Evolutionary conservation across 2,113 vertebrate genomes (phyloP), one percentile per base, ranked within the genome.

Genomic region (Etheostoma spectabile): DNA sequence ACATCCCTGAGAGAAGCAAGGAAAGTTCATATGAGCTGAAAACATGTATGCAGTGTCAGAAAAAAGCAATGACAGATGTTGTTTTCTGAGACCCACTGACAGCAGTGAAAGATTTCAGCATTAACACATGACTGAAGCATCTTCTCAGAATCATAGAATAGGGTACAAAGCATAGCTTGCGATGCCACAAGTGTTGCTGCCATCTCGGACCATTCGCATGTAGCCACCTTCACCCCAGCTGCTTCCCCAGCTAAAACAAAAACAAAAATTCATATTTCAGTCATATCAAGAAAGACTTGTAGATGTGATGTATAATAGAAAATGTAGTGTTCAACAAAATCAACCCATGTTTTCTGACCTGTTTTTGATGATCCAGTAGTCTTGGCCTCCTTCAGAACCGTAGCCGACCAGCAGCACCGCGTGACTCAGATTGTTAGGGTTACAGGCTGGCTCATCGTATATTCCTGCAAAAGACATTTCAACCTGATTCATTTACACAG

Each of bases 361-460:
- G 94, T 96, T 96, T 75, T 96, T 96, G 75, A 95, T 90, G 72
- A 95, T 91, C 95, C 95, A 96, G 87, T 94, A 96, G 80, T 95
- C 94, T 46, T 86, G 84, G 14, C 92, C 94, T 57, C 82, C 91
- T 16, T 95, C 94, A 6, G 94, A 93, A 55, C 93, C 94, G 2
- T 93, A 95, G 27, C 95, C 95, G 51, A 96, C 95, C 84, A 95
- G 82, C 52, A 96, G 80, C 21, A 95, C 94, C 0, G 95, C 95
- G n/a, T 96, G 95, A 59, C 92, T 96, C 64, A 95, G 86, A 46
- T 92, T 89, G 71, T 92, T 89, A 0, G 93, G 83, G 76, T 93
- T 93, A 63, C 95, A 96, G 61, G 1, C 83, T 6, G 93, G 87
- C 66, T 96, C 95, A 1, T 96, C 87, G 10, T 94, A 96, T 61